phyloP scores from a whole-genome alignment of 2,797 vertebrate genomes.

The Numenius phaeopus region DNA sequence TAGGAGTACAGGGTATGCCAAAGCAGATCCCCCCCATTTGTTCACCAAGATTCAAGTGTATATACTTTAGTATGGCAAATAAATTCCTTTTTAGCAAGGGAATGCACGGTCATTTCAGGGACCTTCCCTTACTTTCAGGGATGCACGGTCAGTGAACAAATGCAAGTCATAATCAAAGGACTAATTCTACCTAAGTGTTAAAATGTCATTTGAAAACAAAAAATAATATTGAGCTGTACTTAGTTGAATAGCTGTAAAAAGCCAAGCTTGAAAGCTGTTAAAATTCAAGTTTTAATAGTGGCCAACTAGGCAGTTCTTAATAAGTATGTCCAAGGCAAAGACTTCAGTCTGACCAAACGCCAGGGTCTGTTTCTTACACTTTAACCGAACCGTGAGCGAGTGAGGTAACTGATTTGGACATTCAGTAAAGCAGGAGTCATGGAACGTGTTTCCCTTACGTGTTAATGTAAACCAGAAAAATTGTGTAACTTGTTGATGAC shows the following conservation, averaged over 20 bases:
- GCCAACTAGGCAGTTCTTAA: not conserved
- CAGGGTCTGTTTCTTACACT: not conserved
- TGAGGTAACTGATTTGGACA: not conserved
- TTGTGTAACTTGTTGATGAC: constrained; percentile 21
- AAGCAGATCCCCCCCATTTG: not conserved
- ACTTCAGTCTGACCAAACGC: not conserved
- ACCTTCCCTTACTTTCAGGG: not conserved
- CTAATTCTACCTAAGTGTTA: not conserved
- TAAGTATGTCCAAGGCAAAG: not conserved
- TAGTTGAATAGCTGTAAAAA: not conserved
- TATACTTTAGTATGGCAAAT: not conserved
- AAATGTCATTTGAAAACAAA: not conserved
- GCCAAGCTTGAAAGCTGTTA: not conserved
- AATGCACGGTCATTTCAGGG: not conserved
- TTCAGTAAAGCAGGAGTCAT: not conserved
- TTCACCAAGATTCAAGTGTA: not conserved
- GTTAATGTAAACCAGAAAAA: constrained; percentile 66
- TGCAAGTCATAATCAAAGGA: not conserved
- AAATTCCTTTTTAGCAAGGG: not conserved
- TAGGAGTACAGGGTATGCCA: not conserved
- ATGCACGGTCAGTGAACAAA: not conserved
- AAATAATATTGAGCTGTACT: not conserved
- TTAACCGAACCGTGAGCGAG: not conserved
- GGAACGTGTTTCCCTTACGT: constrained; percentile 18
- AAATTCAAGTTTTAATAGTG: not conserved